Evolutionary conservation across 2,113 vertebrate species (phyloP).

Genomic region (Apistogramma diplotaenia): DNA sequence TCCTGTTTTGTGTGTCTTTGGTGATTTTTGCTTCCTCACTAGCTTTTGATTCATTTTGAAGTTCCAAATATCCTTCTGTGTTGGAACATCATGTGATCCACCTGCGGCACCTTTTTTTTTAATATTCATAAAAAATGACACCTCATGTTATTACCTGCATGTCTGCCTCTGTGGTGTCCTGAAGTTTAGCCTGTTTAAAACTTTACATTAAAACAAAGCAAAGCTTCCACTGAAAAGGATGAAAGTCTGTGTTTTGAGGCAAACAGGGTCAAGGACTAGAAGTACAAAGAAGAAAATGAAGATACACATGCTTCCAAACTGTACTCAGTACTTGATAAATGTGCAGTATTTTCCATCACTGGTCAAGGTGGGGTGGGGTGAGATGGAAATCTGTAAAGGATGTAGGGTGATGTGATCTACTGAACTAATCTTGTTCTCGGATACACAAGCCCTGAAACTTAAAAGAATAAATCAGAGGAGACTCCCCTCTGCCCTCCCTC

Average conservation of each 20-base stretch:
- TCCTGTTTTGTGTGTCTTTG: not conserved
- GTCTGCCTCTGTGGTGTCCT: not conserved
- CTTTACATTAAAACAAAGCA: not conserved
- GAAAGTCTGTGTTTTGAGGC: too few species aligned
- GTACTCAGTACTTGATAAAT: not conserved
- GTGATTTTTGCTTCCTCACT: not conserved
- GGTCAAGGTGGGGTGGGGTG: not conserved
- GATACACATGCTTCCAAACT: not conserved
- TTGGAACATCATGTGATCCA: fast-evolving
- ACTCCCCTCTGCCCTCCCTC: constrained; percentile 51
- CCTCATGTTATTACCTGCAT: not conserved
- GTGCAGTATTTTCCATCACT: fast-evolving
- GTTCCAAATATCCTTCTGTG: not conserved
- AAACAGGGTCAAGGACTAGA: too few species aligned
- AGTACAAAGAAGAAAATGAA: not conserved
- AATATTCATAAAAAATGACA: not conserved
- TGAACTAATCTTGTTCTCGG: constrained; percentile 77
- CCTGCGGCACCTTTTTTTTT: not conserved
- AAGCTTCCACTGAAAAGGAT: not conserved
- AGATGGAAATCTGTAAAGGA: constrained; percentile 60
- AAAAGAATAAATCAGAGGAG: constrained; percentile 75
- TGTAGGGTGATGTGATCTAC: constrained; percentile 76
- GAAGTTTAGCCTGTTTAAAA: not conserved
- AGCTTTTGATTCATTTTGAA: not conserved
- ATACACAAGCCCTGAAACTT: constrained; percentile 72